These are phyloP conservation scores for Diadromus collaris DNA, from an alignment of 2,888 invertebrate species.

Conservation along the genomic window DNA sequence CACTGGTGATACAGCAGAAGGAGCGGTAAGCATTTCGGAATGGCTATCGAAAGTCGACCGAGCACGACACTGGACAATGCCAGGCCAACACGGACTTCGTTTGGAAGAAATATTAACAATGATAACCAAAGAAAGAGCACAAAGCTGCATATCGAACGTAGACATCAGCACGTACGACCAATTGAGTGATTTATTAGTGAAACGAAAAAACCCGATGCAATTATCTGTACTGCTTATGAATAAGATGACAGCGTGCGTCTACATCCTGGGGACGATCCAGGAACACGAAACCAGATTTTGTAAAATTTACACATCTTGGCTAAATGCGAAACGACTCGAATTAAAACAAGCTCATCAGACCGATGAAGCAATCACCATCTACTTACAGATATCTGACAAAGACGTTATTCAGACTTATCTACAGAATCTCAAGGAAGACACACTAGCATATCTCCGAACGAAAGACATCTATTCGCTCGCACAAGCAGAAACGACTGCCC, in stretches of 20 bases:
- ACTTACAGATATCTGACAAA: constrained; percentile 44
- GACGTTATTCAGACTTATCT: constrained; percentile 45
- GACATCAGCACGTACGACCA: constrained; percentile 46
- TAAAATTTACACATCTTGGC: constrained; percentile 48
- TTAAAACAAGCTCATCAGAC: constrained; percentile 47
- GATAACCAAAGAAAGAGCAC: constrained; percentile 47
- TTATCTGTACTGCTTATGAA: constrained; percentile 45
- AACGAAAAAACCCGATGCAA: constrained; percentile 43
- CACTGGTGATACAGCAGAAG: constrained; percentile 38
- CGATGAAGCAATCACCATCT: constrained; percentile 42
- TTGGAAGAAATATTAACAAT: constrained; percentile 47
- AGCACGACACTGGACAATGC: constrained; percentile 40
- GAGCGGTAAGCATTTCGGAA: constrained; percentile 44
- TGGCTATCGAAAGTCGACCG: constrained; percentile 46
- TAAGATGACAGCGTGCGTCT: constrained; percentile 45
- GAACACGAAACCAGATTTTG: constrained; percentile 39
- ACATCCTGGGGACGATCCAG: constrained; percentile 27
- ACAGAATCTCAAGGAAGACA: constrained; percentile 33
- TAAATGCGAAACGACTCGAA: constrained; percentile 49
- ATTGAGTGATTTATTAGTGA: constrained; percentile 33
- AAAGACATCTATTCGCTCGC: constrained; percentile 41
- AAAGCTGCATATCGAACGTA: constrained; percentile 44
- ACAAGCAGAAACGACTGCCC: constrained; percentile 44
- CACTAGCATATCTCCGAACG: constrained; percentile 32
- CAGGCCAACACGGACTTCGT: constrained; percentile 30